Evolutionary conservation across 2,888 invertebrate species (phyloP).

Genomic region (Aleiodes alternator): DNA sequence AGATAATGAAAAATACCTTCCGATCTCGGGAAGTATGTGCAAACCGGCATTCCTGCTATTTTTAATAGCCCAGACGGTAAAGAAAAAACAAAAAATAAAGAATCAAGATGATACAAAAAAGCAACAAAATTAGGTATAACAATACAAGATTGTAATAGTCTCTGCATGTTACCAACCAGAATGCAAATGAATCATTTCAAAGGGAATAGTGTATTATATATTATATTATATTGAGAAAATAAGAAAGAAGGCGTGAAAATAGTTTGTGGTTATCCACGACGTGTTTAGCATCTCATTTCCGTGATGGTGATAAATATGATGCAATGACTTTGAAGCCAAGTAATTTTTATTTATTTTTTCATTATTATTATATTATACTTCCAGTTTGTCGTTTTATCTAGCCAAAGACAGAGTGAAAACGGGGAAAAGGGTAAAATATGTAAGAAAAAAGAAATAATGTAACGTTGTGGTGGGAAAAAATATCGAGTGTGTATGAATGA

Average conservation of each 20-base stretch:
- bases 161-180: slow-evolving; percentile 2
- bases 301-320: slow-evolving; percentile 42
- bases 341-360: not conserved
- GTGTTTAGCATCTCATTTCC: slow-evolving; percentile 52
- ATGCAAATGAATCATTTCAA: slow-evolving; percentile 3
- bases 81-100: not conserved
- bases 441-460: not conserved
- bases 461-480: slow-evolving; percentile 24
- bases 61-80: not conserved
- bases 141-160: not conserved
- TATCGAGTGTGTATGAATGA: slow-evolving; percentile 30
- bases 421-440: slow-evolving; percentile 4
- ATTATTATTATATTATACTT: not conserved
- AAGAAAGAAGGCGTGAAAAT: slow-evolving; percentile 46
- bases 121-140: not conserved
- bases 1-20: slow-evolving; percentile 38
- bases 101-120: slow-evolving; percentile 11
- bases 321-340: slow-evolving; percentile 11
- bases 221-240: not conserved
- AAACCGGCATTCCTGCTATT: slow-evolving; percentile 42
- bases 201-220: not conserved
- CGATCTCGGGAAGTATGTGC: slow-evolving; percentile 27
- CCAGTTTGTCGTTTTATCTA: slow-evolving; percentile 9
- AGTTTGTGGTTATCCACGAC: slow-evolving; percentile 61
- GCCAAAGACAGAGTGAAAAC: slow-evolving; percentile 2